Evolutionary conservation across 2,888 invertebrate genomes (phyloP).

Genomic region (Drosophila trichaetosa): DNA sequence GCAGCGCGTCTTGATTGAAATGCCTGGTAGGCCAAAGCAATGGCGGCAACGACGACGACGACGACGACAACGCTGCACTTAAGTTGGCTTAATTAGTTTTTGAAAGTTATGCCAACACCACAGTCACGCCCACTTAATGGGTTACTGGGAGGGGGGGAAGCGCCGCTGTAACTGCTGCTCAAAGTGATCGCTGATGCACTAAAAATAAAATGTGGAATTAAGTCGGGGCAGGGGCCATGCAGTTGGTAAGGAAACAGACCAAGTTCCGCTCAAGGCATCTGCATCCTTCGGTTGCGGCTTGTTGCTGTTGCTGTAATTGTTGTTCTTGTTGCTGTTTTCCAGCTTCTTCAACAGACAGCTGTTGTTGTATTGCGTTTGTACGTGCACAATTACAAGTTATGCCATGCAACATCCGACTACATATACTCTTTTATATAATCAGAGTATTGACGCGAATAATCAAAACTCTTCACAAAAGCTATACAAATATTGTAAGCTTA

Average conservation of each 20-base stretch:
- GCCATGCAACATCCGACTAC: constrained; percentile 6
- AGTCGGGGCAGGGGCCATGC: neutral
- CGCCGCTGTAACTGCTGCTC: constrained; percentile 26
- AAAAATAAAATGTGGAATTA: constrained; percentile 5
- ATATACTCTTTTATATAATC: constrained; percentile 15
- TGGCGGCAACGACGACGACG: constrained; percentile 26
- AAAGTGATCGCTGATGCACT: constrained; percentile 61
- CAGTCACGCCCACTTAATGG: constrained; percentile 76
- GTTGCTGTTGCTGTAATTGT: constrained; percentile 9
- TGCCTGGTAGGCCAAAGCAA: constrained; percentile 70
- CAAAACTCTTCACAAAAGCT: neutral
- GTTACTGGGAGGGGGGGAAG: constrained; percentile 10
- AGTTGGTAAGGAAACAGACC: constrained; percentile 31
- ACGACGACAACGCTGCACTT: constrained; percentile 56
- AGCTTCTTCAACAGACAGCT: constrained; percentile 34
- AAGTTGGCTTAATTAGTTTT: constrained; percentile 83
- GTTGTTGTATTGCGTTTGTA: constrained; percentile 38
- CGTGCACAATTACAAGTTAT: constrained; percentile 15
- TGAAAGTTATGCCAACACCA: constrained; percentile 79
- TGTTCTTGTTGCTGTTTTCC: constrained; percentile 9
- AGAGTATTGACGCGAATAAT: neutral
- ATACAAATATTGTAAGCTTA: neutral
- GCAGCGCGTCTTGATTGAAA: constrained; percentile 72
- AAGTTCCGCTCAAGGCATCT: constrained; percentile 48
- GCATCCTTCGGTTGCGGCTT: constrained; percentile 28